Percentiles rank a stretch among this genome's conserved stretches.
phyloP scores from a whole-genome alignment of 2,797 vertebrate species.

The Leuciscus waleckii region DNA sequence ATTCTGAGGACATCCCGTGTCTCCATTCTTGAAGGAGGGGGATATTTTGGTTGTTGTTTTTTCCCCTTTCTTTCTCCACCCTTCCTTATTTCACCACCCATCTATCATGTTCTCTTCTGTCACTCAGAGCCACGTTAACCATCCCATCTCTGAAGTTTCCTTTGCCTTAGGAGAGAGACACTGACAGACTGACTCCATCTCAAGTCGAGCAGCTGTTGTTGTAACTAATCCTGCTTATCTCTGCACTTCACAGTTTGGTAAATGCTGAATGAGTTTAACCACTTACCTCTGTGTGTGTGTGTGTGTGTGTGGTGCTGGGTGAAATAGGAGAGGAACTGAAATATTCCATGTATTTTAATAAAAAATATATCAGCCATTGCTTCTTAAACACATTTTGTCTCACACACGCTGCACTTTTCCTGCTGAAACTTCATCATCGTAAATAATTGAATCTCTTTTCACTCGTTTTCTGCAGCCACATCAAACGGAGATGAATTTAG shows the following conservation, averaged over 20 bases:
- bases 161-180: slow-evolving; percentile 33
- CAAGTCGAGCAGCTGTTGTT: slow-evolving; percentile 42
- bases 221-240: slow-evolving; percentile 50
- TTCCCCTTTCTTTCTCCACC: slow-evolving; percentile 18
- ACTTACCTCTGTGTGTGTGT: not conserved
- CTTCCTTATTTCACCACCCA: slow-evolving; percentile 26
- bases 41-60: not conserved
- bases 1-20: slow-evolving; percentile 20
- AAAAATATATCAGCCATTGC: slow-evolving; percentile 16
- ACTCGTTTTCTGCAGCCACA: slow-evolving; percentile 16
- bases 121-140: slow-evolving; percentile 42
- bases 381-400: slow-evolving; percentile 32
- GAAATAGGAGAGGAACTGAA: slow-evolving; percentile 8
- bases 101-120: slow-evolving; percentile 37
- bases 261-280: slow-evolving; percentile 30
- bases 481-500: slow-evolving; percentile 21
- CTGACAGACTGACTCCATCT: slow-evolving; percentile 38
- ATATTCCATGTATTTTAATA: slow-evolving; percentile 11
- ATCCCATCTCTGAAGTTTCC: slow-evolving; percentile 30
- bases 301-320: not conserved
- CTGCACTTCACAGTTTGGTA: slow-evolving; percentile 45
- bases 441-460: slow-evolving; percentile 34
- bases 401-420: slow-evolving; percentile 23
- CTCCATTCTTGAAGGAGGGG: not conserved
- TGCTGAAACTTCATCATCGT: slow-evolving; percentile 12